phyloP scores from a whole-genome alignment of 1,140 invertebrate genomes.

The Pseudachorutes palmiensis region DNA sequence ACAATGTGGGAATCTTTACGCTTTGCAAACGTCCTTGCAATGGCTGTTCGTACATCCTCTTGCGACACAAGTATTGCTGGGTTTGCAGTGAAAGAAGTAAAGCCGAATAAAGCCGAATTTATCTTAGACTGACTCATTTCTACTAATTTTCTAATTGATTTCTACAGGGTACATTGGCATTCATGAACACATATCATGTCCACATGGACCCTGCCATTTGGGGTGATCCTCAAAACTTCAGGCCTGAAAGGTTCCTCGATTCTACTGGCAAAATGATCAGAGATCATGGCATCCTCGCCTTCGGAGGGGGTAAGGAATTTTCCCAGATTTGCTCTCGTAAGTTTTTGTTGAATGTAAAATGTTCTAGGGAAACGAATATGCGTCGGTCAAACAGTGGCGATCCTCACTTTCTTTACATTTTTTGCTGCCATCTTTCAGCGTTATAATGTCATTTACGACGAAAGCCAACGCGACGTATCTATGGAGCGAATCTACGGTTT shows the following conservation, averaged over 20 bases:
- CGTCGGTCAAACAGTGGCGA: background rate
- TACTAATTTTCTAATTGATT: background rate
- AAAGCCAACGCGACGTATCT: background rate
- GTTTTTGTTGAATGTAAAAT: background rate
- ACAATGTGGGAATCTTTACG: background rate
- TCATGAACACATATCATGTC: background rate
- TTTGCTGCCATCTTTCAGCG: background rate
- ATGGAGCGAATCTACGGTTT: background rate
- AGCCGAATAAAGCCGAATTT: background rate
- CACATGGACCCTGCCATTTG: background rate
- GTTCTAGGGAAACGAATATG: background rate
- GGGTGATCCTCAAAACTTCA: background rate
- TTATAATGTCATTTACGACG: background rate
- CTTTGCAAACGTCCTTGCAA: background rate
- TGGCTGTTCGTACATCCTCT: background rate
- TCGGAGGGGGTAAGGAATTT: background rate
- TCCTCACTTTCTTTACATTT: background rate
- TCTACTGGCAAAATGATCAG: background rate
- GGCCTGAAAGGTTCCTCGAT: background rate
- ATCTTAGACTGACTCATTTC: background rate
- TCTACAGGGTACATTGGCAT: background rate
- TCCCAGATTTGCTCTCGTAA: background rate
- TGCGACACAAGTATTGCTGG: background rate
- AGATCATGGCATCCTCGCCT: background rate
- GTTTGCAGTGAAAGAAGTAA: background rate